Percentiles rank a stretch among this genome's conserved stretches.
These are phyloP conservation scores for Tenebrosternarchus preto DNA, from an alignment of 2,113 vertebrate genomes.

Conservation along the genomic window DNA sequence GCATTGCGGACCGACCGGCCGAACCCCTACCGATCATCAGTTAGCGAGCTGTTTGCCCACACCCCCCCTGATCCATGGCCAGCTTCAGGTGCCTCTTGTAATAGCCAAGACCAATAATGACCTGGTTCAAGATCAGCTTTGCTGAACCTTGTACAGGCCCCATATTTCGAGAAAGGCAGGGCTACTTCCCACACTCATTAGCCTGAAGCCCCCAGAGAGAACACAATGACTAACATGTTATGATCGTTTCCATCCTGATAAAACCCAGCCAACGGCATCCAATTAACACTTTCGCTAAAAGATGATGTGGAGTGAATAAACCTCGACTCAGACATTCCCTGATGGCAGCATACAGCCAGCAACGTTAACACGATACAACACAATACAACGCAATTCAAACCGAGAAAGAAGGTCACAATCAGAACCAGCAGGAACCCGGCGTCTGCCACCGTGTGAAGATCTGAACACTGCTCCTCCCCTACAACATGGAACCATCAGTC, in stretches of 20 bases:
- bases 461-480: background rate
- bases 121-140: background rate
- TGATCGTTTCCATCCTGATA: slow-evolving; percentile 30
- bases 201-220: slow-evolving; percentile 34
- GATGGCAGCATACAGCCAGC: slow-evolving; percentile 53
- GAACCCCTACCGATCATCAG: slow-evolving; percentile 63
- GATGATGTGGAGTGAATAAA: slow-evolving; percentile 68
- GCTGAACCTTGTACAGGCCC: background rate
- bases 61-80: background rate
- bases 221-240: slow-evolving; percentile 46
- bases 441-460: background rate
- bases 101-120: background rate
- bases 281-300: slow-evolving; percentile 57
- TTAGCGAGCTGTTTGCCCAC: slow-evolving; percentile 57
- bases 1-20: slow-evolving; percentile 7
- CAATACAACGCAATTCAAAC: too few species aligned
- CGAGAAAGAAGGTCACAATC: background rate
- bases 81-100: background rate
- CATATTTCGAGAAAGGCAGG: slow-evolving; percentile 50
- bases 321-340: slow-evolving; percentile 63
- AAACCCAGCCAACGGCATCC: slow-evolving; percentile 56
- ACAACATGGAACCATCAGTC: background rate
- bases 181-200: slow-evolving; percentile 58
- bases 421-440: background rate
- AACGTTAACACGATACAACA: slow-evolving; percentile 13